Evolutionary conservation across 2,113 vertebrate genomes (phyloP), one percentile per base, ranked within the genome.

Genomic region (Callionymus lyra): DNA sequence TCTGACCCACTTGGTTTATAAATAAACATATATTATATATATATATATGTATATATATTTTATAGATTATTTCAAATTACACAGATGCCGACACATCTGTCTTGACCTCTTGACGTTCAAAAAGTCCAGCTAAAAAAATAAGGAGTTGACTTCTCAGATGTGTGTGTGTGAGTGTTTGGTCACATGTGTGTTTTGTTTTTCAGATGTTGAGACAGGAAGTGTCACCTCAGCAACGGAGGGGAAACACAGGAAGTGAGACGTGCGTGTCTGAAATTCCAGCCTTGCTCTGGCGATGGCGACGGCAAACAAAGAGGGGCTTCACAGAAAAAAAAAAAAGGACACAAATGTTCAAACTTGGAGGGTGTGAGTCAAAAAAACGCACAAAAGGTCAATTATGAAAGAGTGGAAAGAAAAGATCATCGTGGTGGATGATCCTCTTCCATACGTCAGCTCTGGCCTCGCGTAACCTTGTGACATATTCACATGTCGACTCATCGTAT

Each of bases 181-280:
- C 6, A 33, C 12, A 9, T 34, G 41, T 56, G 40, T 52, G 43
- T 56, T 62, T 44, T 51, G 39, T 74, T 81, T 83, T 72, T 43
- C 56, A 80, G 46, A 47, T 53, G 63, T 55, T 49, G 36, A 52
- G 66, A 79, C 74, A 78, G 84, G 82, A 85, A 83, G 76, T 69
- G 68, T 61, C 80, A 83, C 83, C 82, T 73, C 82, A 67, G 77
- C 70, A 60, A 84, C 77, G 41, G 58, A 69, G 16, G 59, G 57
- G 79, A 85, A 86, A 84, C 73, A 81, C 53, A 81, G 84, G 84
- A 86, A 85, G 73, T 68, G 41, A 61, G 55, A 68, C 66, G 47
- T 53, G 63, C 76, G 18, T 82, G 74, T 74, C 49, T 77, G 12
- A 46, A 72, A 84, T 85, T 85, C 84, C 83, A 80, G 47, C 71